phyloP scores from a whole-genome alignment of 1,140 invertebrate genomes.

The Nasonia giraulti region DNA sequence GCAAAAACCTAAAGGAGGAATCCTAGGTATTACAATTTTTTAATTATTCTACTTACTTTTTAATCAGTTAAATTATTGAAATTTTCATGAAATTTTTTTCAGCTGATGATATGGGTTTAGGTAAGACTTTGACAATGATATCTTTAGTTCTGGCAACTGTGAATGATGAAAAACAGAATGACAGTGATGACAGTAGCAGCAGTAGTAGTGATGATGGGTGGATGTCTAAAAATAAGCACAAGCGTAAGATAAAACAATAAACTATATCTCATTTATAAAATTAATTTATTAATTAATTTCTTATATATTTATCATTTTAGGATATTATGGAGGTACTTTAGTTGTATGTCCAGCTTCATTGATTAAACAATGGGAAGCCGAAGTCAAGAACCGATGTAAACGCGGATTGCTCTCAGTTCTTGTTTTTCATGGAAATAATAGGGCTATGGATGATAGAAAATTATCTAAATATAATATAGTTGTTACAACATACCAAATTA shows the following conservation, averaged over 20 bases:
- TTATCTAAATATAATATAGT: slow-evolving; percentile 81
- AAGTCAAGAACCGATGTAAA: slow-evolving; percentile 82
- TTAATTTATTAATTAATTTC: background rate
- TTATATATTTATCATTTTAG: slow-evolving; percentile 49
- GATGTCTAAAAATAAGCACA: slow-evolving; percentile 58
- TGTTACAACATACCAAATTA: slow-evolving; percentile 85
- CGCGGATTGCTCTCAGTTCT: slow-evolving; percentile 78
- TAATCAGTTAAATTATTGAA: slow-evolving; percentile 77
- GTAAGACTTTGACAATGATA: slow-evolving; percentile 95
- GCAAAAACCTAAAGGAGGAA: slow-evolving; percentile 87
- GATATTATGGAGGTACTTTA: slow-evolving; percentile 81
- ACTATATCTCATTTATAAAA: slow-evolving; percentile 5
- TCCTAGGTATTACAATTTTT: slow-evolving; percentile 74
- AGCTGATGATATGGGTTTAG: slow-evolving; percentile 97
- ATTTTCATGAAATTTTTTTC: slow-evolving; percentile 48
- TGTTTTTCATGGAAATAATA: slow-evolving; percentile 88
- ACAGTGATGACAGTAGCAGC: slow-evolving; percentile 52
- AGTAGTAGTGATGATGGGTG: slow-evolving; percentile 57
- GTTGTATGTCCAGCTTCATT: slow-evolving; percentile 92
- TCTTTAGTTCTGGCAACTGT: slow-evolving; percentile 77
- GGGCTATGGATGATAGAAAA: slow-evolving; percentile 79
- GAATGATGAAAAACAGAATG: slow-evolving; percentile 57
- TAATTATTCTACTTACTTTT: slow-evolving; percentile 49
- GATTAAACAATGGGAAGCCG: slow-evolving; percentile 89
- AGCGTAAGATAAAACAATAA: slow-evolving; percentile 60